Evolutionary conservation across 35 echinoderm and acorn worm genomes (phyloP).

Genomic region (Anneissia japonica): DNA sequence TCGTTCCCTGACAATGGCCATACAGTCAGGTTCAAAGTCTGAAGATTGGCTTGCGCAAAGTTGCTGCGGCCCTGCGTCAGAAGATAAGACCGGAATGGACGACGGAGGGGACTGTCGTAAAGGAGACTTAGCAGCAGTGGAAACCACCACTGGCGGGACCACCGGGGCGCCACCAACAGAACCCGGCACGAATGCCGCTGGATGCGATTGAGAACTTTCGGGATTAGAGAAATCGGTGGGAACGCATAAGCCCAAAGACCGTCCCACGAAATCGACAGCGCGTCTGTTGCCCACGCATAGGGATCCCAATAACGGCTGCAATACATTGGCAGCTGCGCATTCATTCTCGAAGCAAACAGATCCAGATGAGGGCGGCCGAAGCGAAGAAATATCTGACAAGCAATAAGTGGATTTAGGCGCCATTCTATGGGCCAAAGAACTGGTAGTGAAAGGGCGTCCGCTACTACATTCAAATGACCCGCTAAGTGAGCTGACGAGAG

Average conservation of each 20-base stretch:
- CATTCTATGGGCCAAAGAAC: not conserved
- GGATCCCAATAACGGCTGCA: not conserved
- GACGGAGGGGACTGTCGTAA: not conserved
- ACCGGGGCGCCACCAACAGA: not conserved
- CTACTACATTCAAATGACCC: not conserved
- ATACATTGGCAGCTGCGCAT: not conserved
- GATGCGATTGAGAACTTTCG: slow-evolving; percentile 1
- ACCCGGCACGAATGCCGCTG: not conserved
- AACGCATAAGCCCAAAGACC: slow-evolving; percentile 39
- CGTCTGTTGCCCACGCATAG: slow-evolving; percentile 18
- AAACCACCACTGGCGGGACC: not conserved
- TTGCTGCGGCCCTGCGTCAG: too few species aligned
- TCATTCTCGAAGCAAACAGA: not conserved
- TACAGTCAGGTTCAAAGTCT: too few species aligned
- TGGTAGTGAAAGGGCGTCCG: not conserved
- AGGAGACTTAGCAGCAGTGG: not conserved
- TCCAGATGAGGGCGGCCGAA: not conserved
- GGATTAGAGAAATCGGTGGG: slow-evolving; percentile 32
- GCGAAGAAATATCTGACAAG: not conserved
- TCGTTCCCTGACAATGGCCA: too few species aligned
- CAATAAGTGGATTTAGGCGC: not conserved
- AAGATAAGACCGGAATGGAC: too few species aligned
- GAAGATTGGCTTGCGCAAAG: too few species aligned
- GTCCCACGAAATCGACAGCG: slow-evolving; percentile 39
- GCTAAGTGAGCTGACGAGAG: not conserved